Evolutionary conservation across 2,113 vertebrate genomes (phyloP).

Genomic region (Rhizomys pruinosus): DNA sequence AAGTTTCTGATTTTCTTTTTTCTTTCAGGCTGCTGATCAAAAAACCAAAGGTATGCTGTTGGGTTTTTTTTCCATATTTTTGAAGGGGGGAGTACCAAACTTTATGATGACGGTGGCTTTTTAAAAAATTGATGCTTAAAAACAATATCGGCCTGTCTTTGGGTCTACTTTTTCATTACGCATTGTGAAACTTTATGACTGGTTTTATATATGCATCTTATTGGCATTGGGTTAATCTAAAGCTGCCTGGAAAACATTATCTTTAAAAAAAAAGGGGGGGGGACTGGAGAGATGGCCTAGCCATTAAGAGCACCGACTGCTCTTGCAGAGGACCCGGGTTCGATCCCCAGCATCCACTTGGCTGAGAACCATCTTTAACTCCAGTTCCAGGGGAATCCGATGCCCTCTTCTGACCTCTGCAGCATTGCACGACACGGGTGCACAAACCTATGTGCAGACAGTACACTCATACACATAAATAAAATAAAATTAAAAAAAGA

Average conservation of each 20-base stretch:
- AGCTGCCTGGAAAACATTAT: neutral
- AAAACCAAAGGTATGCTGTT: constrained; percentile 96
- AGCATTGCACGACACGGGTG: no score
- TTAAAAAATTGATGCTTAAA: neutral
- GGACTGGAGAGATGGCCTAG: no score
- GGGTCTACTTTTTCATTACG: neutral
- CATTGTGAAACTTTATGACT: neutral
- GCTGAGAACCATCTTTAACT: no score
- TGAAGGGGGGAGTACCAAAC: neutral
- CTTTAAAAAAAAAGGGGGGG: no score
- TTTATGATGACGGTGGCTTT: neutral
- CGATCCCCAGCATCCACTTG: no score
- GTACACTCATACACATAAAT: no score
- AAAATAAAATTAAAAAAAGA: no score
- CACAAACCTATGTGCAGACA: no score
- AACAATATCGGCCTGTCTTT: neutral
- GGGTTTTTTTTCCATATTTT: neutral
- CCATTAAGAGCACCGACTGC: no score
- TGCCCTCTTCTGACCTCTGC: no score
- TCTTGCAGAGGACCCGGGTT: no score
- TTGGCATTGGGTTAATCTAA: constrained; percentile 12
- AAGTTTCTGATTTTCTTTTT: constrained; percentile 77
- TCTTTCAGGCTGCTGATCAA: constrained; percentile 94
- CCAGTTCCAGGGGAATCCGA: no score
- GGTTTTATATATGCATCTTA: constrained; percentile 15